Evolutionary conservation across 2,888 invertebrate genomes (phyloP).

Genomic region (Drosophila paracracens): DNA sequence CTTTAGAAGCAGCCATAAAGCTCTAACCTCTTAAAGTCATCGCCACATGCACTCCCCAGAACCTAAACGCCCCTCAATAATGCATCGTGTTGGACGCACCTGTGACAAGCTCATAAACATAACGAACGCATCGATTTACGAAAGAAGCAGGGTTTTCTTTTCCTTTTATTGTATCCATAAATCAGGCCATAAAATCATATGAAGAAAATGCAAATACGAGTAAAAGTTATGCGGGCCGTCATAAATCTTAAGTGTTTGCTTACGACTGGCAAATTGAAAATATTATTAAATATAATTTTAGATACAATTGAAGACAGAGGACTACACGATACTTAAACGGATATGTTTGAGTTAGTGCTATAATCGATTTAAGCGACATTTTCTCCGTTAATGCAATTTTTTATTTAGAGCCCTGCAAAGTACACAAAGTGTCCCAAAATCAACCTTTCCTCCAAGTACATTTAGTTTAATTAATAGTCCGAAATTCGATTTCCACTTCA

Average conservation of each 20-base stretch:
- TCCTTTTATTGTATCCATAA: slow-evolving; percentile 63
- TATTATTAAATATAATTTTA: slow-evolving; percentile 14
- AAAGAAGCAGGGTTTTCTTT: slow-evolving; percentile 9
- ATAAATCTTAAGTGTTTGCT: slow-evolving; percentile 31
- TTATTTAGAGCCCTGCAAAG: neutral
- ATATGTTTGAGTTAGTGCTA: neutral
- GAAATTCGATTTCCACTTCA: slow-evolving; percentile 3
- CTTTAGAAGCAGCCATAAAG: slow-evolving; percentile 33
- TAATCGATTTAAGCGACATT: neutral
- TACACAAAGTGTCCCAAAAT: neutral
- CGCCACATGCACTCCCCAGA: slow-evolving; percentile 15
- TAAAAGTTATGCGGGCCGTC: slow-evolving; percentile 21
- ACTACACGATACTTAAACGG: neutral
- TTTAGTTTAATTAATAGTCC: slow-evolving; percentile 6
- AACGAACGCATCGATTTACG: slow-evolving; percentile 55
- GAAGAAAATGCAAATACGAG: slow-evolving; percentile 36
- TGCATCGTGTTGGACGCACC: slow-evolving; percentile 67
- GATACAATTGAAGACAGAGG: neutral
- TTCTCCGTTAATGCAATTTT: neutral
- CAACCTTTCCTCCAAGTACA: neutral
- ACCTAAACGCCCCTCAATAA: slow-evolving; percentile 43
- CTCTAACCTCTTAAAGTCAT: slow-evolving; percentile 25
- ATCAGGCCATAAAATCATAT: slow-evolving; percentile 53
- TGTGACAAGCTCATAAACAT: slow-evolving; percentile 71
- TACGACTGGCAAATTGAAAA: slow-evolving; percentile 21